phyloP scores from a whole-genome alignment of 1,140 invertebrate species.

The Pogonomyrmex californicus region DNA sequence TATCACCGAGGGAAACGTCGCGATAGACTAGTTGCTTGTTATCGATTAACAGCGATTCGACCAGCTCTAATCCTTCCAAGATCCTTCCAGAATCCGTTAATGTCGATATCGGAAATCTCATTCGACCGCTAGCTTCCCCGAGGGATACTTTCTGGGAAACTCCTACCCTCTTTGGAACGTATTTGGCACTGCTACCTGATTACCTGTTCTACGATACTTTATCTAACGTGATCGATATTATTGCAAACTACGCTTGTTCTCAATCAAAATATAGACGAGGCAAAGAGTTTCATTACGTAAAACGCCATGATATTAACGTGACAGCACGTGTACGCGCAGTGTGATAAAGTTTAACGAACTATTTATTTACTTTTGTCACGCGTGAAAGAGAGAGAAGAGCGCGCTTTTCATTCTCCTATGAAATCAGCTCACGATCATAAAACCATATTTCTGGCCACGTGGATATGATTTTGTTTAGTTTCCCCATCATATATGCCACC shows the following conservation, averaged over 20 bases:
- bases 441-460: conserved; percentile 76
- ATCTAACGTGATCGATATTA: conserved; percentile 35
- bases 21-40: conserved; percentile 72
- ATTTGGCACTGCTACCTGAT: background rate
- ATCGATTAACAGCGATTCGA: conserved; percentile 75
- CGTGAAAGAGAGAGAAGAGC: conserved; percentile 44
- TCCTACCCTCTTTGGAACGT: background rate
- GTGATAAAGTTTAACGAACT: conserved; percentile 28
- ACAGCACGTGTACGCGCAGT: background rate
- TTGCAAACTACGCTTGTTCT: background rate
- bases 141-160: conserved; percentile 11
- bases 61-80: conserved; percentile 70
- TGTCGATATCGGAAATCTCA: conserved; percentile 70
- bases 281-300: conserved; percentile 17
- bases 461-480: conserved; percentile 80
- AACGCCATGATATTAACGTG: conserved; percentile 32
- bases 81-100: conserved; percentile 72
- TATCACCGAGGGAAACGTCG: conserved; percentile 74
- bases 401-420: conserved; percentile 29
- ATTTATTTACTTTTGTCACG: conserved; percentile 59
- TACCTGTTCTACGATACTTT: conserved; percentile 2
- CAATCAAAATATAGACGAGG: background rate
- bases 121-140: conserved; percentile 23
- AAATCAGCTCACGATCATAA: conserved; percentile 75
- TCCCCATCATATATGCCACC: conserved; percentile 66